These are phyloP conservation scores for Dallia pectoralis DNA, from an alignment of 2,797 vertebrate genomes.

Conservation along the genomic window DNA sequence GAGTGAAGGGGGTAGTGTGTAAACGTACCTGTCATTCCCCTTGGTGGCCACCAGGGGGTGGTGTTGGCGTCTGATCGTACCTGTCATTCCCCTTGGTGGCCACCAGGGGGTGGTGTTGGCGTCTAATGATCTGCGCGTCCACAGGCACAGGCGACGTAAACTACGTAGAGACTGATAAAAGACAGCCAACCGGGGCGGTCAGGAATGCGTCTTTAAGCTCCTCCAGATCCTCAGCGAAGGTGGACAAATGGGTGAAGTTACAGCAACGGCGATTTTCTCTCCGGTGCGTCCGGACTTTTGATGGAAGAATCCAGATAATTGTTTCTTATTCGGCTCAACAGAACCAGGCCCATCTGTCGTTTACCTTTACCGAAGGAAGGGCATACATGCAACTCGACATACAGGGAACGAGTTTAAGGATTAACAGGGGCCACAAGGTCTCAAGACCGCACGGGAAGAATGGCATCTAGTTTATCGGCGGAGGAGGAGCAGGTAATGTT, in stretches of 20 bases:
- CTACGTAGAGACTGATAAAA: background rate
- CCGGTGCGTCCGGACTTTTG: conserved; percentile 13
- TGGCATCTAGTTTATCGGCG: conserved; percentile 87
- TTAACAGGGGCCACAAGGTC: conserved; percentile 26
- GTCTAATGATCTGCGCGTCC: conserved; percentile 21
- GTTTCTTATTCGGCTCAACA: conserved; percentile 29
- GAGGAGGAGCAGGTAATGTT: conserved; percentile 91
- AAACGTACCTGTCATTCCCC: conserved; percentile 24
- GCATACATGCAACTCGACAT: conserved; percentile 26
- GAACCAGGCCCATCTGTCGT: background rate
- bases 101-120: conserved; percentile 64
- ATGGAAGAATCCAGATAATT: conserved; percentile 28
- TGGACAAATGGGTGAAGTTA: background rate
- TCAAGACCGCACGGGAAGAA: conserved; percentile 50
- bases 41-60: conserved; percentile 61
- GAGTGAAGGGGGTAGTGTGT: conserved; percentile 54
- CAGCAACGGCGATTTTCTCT: conserved; percentile 23
- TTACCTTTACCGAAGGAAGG: conserved; percentile 20
- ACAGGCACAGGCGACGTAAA: background rate
- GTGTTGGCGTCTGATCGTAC: conserved; percentile 34
- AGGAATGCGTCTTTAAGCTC: background rate
- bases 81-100: conserved; percentile 27
- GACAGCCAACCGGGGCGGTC: background rate
- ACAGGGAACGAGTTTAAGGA: conserved; percentile 3
- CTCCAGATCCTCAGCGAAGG: background rate